Evolutionary conservation across 2,797 vertebrate species (phyloP).

Genomic region (Tiaroga cobitis): DNA sequence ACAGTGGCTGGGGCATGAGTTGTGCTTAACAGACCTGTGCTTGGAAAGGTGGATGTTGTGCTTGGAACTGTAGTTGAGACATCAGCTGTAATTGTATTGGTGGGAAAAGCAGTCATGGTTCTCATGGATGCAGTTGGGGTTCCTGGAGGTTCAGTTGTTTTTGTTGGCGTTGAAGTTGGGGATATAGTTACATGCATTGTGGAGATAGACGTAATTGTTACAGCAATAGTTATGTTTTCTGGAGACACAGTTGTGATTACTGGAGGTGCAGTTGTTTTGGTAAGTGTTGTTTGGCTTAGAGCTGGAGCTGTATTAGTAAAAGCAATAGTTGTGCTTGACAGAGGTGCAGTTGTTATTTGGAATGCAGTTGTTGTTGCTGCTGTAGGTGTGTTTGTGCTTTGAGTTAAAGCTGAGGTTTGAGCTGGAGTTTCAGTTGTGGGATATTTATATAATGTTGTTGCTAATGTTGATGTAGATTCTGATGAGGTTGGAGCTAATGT

Average conservation of each 20-base stretch:
- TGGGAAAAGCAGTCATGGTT: not conserved
- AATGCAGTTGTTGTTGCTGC: not conserved
- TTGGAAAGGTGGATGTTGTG: not conserved
- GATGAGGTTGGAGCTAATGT: too few species aligned
- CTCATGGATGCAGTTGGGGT: not conserved
- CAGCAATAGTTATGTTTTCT: conserved; percentile 1
- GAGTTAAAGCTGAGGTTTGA: too few species aligned
- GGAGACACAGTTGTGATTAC: conserved; percentile 4
- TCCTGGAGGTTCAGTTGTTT: conserved; percentile 2
- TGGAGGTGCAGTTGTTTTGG: not conserved
- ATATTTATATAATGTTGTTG: too few species aligned
- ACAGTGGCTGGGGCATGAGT: not conserved
- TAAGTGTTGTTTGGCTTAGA: not conserved
- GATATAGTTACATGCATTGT: not conserved
- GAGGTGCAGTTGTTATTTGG: not conserved
- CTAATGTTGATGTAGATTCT: too few species aligned
- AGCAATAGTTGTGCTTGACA: not conserved
- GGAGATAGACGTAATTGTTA: not conserved
- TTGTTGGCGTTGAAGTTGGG: not conserved
- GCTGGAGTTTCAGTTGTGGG: too few species aligned
- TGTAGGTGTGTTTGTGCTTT: not conserved
- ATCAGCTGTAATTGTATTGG: not conserved
- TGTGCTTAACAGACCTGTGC: not conserved
- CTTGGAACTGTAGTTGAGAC: not conserved
- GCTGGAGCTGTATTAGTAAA: conserved; percentile 7